Conservation (phyloP, 2,888 invertebrate species). For the Dryococelus australis region DNA sequence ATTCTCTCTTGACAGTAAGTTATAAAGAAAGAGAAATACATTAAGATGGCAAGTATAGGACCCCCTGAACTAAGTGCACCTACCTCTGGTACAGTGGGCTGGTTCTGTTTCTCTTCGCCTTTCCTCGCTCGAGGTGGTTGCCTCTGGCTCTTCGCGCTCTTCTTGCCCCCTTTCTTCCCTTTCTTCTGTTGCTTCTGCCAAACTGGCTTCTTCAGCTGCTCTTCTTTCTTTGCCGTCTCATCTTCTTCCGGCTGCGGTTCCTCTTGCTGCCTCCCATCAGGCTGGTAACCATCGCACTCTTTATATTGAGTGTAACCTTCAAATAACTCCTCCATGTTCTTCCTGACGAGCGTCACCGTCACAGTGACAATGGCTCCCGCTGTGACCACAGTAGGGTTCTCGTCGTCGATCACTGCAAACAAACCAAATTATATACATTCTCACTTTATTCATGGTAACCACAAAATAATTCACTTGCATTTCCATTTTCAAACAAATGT, state of each 20-base stretch:
- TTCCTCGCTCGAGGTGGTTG: slow-evolving; percentile 48
- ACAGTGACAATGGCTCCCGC: slow-evolving; percentile 98
- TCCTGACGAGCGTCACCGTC: slow-evolving; percentile 84
- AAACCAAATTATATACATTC: no score
- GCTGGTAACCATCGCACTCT: slow-evolving; percentile 60
- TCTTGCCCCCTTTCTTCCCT: slow-evolving; percentile 70
- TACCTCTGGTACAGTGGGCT: slow-evolving; percentile 36
- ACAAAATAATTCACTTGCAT: no score
- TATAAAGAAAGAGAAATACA: no score
- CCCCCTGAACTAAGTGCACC: not conserved
- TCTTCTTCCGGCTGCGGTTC: slow-evolving; percentile 46
- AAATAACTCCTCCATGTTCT: slow-evolving; percentile 83
- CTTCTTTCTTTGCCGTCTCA: slow-evolving; percentile 31
- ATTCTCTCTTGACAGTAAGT: no score
- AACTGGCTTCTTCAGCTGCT: slow-evolving; percentile 70
- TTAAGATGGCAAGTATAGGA: no score
- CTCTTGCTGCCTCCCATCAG: slow-evolving; percentile 62
- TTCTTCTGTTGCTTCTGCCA: slow-evolving; percentile 80
- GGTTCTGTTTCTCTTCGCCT: slow-evolving; percentile 44
- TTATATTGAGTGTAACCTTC: slow-evolving; percentile 71
- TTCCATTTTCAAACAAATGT: no score
- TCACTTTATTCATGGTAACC: no score
- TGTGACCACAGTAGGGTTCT: slow-evolving; percentile 95
- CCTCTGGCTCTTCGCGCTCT: slow-evolving; percentile 50
- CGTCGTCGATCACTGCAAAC: slow-evolving; percentile 90